phyloP scores from a whole-genome alignment of 2,113 vertebrate genomes.

The Rhodinocichla rosea region DNA sequence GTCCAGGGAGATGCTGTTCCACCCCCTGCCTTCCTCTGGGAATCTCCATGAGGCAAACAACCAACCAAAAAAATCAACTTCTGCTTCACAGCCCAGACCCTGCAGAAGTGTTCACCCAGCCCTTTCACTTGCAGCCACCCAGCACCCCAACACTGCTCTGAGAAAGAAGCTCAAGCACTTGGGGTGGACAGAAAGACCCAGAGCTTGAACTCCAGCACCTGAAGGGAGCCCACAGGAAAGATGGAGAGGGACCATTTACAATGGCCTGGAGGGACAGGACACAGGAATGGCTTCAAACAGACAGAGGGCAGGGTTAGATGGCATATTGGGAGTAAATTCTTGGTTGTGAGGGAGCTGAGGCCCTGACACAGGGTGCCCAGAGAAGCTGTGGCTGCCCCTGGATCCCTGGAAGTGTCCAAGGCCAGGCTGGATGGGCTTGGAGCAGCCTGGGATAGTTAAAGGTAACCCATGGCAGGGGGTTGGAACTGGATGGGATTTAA shows the following conservation, averaged over 20 bases:
- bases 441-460: fast-evolving
- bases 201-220: neutral
- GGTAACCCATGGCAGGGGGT: neutral
- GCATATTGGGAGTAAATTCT: neutral
- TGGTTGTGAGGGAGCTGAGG: fast-evolving
- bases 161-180: neutral
- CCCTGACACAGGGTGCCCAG: neutral
- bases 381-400: neutral
- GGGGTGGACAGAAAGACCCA: neutral
- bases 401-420: neutral
- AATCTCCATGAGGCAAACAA: neutral
- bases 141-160: neutral
- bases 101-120: neutral
- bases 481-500: neutral
- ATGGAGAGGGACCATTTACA: neutral
- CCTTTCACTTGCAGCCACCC: neutral
- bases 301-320: neutral
- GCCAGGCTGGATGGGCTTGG: fast-evolving
- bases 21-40: neutral
- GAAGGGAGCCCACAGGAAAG: neutral
- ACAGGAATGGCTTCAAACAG: neutral
- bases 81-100: neutral
- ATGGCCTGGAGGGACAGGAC: neutral
- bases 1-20: neutral
- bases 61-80: neutral